Percentiles rank a stretch among this genome's conserved stretches.
Conservation (phyloP, 2,113 vertebrate genomes). For the Eudorcas thomsonii region DNA sequence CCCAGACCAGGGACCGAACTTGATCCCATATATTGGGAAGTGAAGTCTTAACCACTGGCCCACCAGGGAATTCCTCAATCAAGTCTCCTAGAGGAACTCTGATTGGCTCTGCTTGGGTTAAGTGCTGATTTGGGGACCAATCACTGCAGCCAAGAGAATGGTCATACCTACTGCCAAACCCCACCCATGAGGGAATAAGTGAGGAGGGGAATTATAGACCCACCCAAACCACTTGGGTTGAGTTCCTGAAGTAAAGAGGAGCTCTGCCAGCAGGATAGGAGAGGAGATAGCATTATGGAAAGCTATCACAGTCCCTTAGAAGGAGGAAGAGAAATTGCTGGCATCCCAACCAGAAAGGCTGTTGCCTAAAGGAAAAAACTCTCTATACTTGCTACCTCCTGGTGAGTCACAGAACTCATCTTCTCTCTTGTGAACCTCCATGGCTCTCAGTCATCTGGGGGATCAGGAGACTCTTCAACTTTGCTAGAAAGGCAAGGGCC, state of each 20-base stretch:
- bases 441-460: not conserved
- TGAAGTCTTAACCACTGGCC: not conserved
- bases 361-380: not conserved
- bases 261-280: not conserved
- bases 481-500: not conserved
- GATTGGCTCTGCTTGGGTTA: not conserved
- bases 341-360: not conserved
- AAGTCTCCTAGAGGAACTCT: not conserved
- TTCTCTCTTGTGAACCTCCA: not conserved
- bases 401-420: not conserved
- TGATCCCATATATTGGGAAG: not conserved
- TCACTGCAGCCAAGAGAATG: not conserved
- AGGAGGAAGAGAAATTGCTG: not conserved
- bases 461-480: not conserved
- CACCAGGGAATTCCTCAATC: not conserved
- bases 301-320: not conserved
- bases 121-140: not conserved
- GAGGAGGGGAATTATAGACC: not conserved
- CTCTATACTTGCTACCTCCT: not conserved
- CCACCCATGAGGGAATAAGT: not conserved
- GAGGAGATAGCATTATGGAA: not conserved
- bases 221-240: not conserved
- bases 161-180: not conserved
- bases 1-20: not conserved
- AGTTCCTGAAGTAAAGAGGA: not conserved